phyloP scores from a whole-genome alignment of 2,113 vertebrate species.

The Nansenia antarctica region DNA sequence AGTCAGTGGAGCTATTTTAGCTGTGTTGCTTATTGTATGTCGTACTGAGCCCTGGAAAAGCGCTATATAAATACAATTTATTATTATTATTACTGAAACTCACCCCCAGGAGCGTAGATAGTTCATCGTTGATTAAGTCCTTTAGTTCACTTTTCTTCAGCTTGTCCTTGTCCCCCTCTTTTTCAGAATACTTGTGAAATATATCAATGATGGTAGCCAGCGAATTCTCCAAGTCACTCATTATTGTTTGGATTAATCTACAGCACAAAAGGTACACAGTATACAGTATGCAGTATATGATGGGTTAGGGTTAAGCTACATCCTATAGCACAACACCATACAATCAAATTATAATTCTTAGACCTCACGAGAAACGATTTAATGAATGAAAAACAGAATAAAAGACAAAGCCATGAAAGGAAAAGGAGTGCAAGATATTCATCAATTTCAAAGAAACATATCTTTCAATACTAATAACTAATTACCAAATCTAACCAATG shows the following conservation, averaged over 20 bases:
- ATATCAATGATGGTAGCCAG: slow-evolving; percentile 77
- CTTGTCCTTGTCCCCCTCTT: slow-evolving; percentile 84
- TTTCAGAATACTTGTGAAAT: slow-evolving; percentile 83
- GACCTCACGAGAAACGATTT: too few species aligned
- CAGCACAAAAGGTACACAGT: neutral
- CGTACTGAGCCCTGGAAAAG: neutral
- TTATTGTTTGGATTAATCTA: slow-evolving; percentile 42
- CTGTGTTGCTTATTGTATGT: neutral
- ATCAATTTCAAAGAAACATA: neutral
- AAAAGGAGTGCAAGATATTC: neutral
- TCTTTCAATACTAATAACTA: neutral
- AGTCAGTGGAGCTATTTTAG: neutral
- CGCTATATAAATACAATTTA: too few species aligned
- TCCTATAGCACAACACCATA: neutral
- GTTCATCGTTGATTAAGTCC: slow-evolving; percentile 80
- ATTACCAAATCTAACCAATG: too few species aligned
- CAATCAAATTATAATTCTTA: neutral
- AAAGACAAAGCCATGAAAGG: too few species aligned
- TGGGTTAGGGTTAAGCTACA: neutral
- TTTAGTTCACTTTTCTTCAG: slow-evolving; percentile 87
- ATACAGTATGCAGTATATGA: neutral
- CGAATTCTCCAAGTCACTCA: slow-evolving; percentile 85
- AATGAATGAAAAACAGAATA: too few species aligned
- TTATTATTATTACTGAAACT: slow-evolving; percentile 52
- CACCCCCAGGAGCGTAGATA: slow-evolving; percentile 78